phyloP scores from a whole-genome alignment of 2,113 vertebrate genomes.

The Rana temporaria region DNA sequence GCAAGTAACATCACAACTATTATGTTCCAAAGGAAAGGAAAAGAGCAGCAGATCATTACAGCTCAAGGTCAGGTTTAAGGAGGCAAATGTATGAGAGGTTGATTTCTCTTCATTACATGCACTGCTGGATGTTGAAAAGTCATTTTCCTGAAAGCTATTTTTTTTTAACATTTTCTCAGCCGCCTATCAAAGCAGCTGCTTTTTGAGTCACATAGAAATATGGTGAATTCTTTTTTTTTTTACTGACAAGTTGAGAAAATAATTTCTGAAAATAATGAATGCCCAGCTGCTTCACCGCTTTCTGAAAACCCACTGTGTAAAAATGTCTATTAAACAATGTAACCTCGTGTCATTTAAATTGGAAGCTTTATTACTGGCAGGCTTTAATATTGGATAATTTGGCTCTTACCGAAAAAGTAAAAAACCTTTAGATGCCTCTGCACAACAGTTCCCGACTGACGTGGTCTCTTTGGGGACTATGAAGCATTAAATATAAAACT shows the following conservation, averaged over 20 bases:
- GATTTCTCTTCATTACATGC: conserved; percentile 42
- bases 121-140: conserved; percentile 36
- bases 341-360: not conserved
- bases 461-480: too few species aligned
- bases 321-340: not conserved
- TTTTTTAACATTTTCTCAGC: not conserved
- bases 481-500: too few species aligned
- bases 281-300: not conserved
- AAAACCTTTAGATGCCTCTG: too few species aligned
- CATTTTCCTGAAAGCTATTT: conserved; percentile 18
- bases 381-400: not conserved
- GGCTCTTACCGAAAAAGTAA: too few species aligned
- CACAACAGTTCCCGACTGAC: too few species aligned
- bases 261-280: not conserved
- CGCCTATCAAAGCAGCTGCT: not conserved
- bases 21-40: conserved; percentile 1
- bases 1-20: conserved; percentile 9
- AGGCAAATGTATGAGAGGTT: conserved; percentile 21
- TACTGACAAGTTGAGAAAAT: not conserved
- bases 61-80: conserved; percentile 37
- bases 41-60: conserved; percentile 17
- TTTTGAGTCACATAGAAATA: not conserved
- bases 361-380: not conserved
- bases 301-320: not conserved
- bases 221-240: not conserved